These are phyloP conservation scores for Ptychoptera contaminata DNA, from an alignment of 2,888 invertebrate genomes.

Conservation along the genomic window DNA sequence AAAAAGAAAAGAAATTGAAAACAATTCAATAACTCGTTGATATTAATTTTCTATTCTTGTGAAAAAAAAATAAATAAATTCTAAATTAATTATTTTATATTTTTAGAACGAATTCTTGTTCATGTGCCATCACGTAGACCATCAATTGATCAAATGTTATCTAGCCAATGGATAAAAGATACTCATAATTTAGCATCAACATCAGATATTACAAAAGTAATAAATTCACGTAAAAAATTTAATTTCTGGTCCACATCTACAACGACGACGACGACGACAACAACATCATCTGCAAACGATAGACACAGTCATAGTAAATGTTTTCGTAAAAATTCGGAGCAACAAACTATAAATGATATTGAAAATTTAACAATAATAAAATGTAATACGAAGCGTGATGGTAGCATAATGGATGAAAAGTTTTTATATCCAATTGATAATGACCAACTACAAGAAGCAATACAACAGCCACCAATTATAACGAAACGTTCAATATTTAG, in stretches of 20 bases:
- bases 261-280: too few relatives aligned
- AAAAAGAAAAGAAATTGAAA: too few relatives aligned
- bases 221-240: slow-evolving; percentile 9
- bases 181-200: slow-evolving; percentile 15
- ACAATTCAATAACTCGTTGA: too few relatives aligned
- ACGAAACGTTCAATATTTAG: slow-evolving; percentile 21
- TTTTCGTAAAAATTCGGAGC: neutral
- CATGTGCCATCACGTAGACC: slow-evolving; percentile 34
- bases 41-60: too few relatives aligned
- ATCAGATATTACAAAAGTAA: neutral
- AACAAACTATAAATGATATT: slow-evolving; percentile 16
- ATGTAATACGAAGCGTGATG: slow-evolving; percentile 28
- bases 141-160: slow-evolving; percentile 32
- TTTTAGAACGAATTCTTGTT: slow-evolving; percentile 33
- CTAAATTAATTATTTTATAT: neutral
- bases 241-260: slow-evolving; percentile 5
- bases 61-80: neutral
- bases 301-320: neutral
- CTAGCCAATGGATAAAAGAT: slow-evolving; percentile 38
- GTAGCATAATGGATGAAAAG: slow-evolving; percentile 26
- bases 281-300: neutral
- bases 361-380: slow-evolving; percentile 15
- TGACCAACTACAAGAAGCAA: neutral
- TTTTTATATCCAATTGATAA: slow-evolving; percentile 27
- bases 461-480: neutral